A percentile compares a stretch with the other conserved stretches of the same genome.
These are phyloP conservation scores for Goniozus legneri DNA, from an alignment of 1,140 invertebrate species.

Conservation along the genomic window DNA sequence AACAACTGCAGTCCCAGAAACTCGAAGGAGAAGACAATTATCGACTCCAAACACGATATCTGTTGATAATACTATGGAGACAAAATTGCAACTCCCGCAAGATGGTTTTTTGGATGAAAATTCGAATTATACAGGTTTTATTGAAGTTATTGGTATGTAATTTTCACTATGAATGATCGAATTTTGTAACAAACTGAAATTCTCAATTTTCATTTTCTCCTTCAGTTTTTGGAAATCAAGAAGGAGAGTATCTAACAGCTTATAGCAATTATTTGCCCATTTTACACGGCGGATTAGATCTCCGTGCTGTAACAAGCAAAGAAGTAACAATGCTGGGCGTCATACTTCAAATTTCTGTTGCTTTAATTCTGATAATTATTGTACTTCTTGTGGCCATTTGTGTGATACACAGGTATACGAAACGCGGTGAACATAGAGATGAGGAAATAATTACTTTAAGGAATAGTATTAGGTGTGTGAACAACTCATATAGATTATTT, in stretches of 20 bases:
- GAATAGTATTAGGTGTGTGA: slow-evolving; percentile 65
- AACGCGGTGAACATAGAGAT: slow-evolving; percentile 69
- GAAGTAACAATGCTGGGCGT: slow-evolving; percentile 38
- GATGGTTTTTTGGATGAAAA: slow-evolving; percentile 72
- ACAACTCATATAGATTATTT: too few relatives aligned
- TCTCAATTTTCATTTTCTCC: slow-evolving; percentile 15
- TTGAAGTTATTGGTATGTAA: slow-evolving; percentile 73
- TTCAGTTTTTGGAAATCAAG: slow-evolving; percentile 39
- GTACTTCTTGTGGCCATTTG: slow-evolving; percentile 66
- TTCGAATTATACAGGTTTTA: slow-evolving; percentile 78
- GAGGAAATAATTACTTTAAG: slow-evolving; percentile 72
- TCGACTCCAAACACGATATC: slow-evolving; percentile 14
- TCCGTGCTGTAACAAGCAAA: slow-evolving; percentile 23
- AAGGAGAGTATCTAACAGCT: slow-evolving; percentile 34
- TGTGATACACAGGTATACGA: slow-evolving; percentile 68
- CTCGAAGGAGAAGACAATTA: slow-evolving; percentile 36
- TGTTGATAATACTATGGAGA: slow-evolving; percentile 18
- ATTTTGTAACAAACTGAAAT: slow-evolving; percentile 2
- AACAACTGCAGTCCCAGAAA: slow-evolving; percentile 9
- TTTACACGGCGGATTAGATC: slow-evolving; percentile 42
- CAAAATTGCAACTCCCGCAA: slow-evolving; percentile 37
- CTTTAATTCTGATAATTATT: slow-evolving; percentile 64
- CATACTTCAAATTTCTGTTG: slow-evolving; percentile 57
- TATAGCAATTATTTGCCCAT: slow-evolving; percentile 47
- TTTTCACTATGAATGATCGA: too few relatives aligned